Base-by-base conservation (phyloP, 2,113 vertebrate species). In the Ptyas mucosa region DNA sequence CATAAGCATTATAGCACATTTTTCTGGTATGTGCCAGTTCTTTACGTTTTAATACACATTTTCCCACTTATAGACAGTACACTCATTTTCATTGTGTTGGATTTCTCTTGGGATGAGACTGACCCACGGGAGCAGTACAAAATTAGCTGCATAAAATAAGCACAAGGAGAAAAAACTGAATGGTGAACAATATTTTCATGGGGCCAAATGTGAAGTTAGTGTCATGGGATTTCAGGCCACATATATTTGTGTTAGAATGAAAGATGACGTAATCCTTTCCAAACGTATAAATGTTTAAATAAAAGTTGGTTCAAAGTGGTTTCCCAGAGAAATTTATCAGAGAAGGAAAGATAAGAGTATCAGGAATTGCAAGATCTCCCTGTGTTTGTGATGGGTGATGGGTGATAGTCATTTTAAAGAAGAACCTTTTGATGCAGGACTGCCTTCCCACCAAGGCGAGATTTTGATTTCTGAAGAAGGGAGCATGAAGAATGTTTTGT, bases 141-240 rank as follows among this genome's bases (percentile, higher is more conserved):
- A 92, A 88, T 39, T 87, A 51, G 43, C 29, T 87, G 55, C 85
- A 87, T 85, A 81, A 92, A 92, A 85, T 85, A 85, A 89, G 88
- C 29, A 58, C 51, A 85, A 58, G 29, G 21, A 54, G 64, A 52
- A 49, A 55, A 64, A 75, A 49, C 15, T 29, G 8, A 14, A 23
- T 29, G 26, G 46, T 24, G 49, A 39, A 89, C 52, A 55, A 29
- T 29, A 39, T 29, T 61, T 26, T 2, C 29, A 23, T 49, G 23
- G 88, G 52, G 54, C 29, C 69, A 90, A 89, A 86, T 90, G 11
- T 85, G 43, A 52, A 23, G 39, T 57, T 39, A 39, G 43, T 26
- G n/a, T 90, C 54, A 90, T 90, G 54, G 54, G n/a, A 90, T 90
- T 93, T 90, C 51, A 90, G 23, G 24, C 20, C 88, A 52, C 75